Evolutionary conservation across 2,113 vertebrate species (phyloP), one percentile per base, ranked within the genome.

Genomic region (Bubo scandiacus): DNA sequence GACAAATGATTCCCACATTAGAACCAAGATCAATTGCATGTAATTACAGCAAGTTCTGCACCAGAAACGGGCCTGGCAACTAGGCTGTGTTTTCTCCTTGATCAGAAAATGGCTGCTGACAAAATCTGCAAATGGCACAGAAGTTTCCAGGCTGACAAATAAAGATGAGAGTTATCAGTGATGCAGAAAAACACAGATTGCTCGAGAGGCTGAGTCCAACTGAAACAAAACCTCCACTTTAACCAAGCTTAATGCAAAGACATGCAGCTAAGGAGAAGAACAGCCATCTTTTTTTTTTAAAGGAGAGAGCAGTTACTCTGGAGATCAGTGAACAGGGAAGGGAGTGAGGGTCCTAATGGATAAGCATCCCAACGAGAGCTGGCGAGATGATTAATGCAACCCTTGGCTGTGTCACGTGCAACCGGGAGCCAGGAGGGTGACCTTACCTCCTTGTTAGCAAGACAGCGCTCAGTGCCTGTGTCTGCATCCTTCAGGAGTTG

Each of bases 401-500:
- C 65, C 70, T 61, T 11, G 66, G 74, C 43, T 14, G 30, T 16
- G 57, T 8, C 45, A 43, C 8, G 1, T 30, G 82, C 82, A 9
- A 6, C 7, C 43, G 13, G 58, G 38, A 45, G 67, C 65, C 22
- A 66, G 42, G 21, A 81, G 38, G 40, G 8, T 14, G 90, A 54
- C n/a, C 94, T 94, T 88, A 97, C 95, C 95, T 94, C 95, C 73
- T 52, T 2, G 77, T 62, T 23, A 89, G 93, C 58, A 22, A 85
- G 81, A 47, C 81, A 90, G 84, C 92, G 58, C 65, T 1, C 51
- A 10, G 4, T 6, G 40, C 65, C 93, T 15, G 45, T 2, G 68
- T 52, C 93, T 6, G 84, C 96, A 97, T 96, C 87, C 96, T 97
- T 68, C 84, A 68, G 14, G n/a, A 58, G 25, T 32, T 78, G 59